Evolutionary conservation across 2,113 vertebrate species (phyloP), one percentile per base, ranked within the genome.

Genomic region (Channa maculata): DNA sequence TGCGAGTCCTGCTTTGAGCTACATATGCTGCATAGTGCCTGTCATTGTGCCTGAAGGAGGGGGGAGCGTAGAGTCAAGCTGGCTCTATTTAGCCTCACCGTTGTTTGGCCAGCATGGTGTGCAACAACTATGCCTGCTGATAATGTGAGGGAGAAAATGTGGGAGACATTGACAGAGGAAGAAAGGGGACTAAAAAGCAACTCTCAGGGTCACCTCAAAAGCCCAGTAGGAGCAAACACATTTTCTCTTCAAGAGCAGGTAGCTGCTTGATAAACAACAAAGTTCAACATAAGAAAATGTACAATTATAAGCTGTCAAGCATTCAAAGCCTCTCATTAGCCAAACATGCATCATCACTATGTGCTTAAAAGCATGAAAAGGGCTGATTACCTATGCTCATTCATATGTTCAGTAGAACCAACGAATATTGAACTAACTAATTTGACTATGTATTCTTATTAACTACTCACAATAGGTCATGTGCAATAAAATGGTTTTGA

Each of bases 121-220:
- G 82, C 15, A 38, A 79, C 78, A 82, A 85, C 86, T 83, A 86
- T 14, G 55, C 77, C 81, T 53, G 52, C 78, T 71, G 86, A 78
- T 75, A 69, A 80, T 14, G 37, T 70, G 61, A 65, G 62, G 49
- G 53, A 57, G 38, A 46, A 24, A 64, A n/a, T 12, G 39, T 57
- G 62, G 52, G 7, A 52, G n/a, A 39, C 8, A 10, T 8, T 14
- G 0, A 14, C 59, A 44, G 14, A 37, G 9, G 8, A 1, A n/a
- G 3, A 44, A n/a, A 6, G 13, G 14, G 48, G 0, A n/a, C 34
- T 53, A 33, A 46, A 72, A 60, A 24, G 6, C 13, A 60, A 64
- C 60, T 80, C 34, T 60, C 65, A 60, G 64, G 84, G 75, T 87
- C 80, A 88, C 80, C 77, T 82, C 73, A 60, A 52, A 68, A 66